Base-by-base conservation (phyloP, 2,797 vertebrate genomes). In the Pempheris klunzingeri region DNA sequence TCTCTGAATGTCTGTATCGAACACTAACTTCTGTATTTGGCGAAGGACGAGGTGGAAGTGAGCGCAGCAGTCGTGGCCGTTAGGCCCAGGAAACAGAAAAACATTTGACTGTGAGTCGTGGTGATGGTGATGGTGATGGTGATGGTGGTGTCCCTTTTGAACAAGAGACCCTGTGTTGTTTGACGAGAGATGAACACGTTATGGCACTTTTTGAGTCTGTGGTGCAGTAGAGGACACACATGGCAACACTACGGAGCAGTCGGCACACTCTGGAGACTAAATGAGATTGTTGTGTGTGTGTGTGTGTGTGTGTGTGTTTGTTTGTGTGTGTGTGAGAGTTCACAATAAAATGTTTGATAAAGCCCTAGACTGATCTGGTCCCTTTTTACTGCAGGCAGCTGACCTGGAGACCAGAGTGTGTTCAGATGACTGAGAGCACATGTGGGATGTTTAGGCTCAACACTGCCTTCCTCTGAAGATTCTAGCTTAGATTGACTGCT, bases 321-420 rank as follows among this genome's bases (percentile, higher is more conserved):
- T 72, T 50, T 49, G 78, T 72, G 78, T 46, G 65, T 52, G 71
- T 61, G 52, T n/a, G 88, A 74, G 75, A 87, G 58, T 90, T 91
- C 78, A 85, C 79, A 94, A 92, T 94, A 93, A 94, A 94, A 62
- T 20, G 74, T 92, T 93, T 90, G 78, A 81, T 89, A 81, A 83
- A 86, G 30, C 49, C 18, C 52, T 50, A 7, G 44, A 57, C 52
- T 49, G 43, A 1, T 36, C 30, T 32, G 30, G 55, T 53, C 1
- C 44, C 3, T 38, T 41, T 30, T 63, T 22, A 4, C 6, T 32
- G 38, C 14, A 4, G 18, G 34, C 30, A 5, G 36, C 41, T 5
- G 22, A 65, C 46, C 39, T n/a, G n/a, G n/a, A n/a, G n/a, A n/a
- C n/a, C n/a, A n/a, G 49, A 20, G 7, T 43, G 66, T 26, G 20